Evolutionary conservation across 2,797 vertebrate species (phyloP).

Genomic region (Coracias cyanogaster): DNA sequence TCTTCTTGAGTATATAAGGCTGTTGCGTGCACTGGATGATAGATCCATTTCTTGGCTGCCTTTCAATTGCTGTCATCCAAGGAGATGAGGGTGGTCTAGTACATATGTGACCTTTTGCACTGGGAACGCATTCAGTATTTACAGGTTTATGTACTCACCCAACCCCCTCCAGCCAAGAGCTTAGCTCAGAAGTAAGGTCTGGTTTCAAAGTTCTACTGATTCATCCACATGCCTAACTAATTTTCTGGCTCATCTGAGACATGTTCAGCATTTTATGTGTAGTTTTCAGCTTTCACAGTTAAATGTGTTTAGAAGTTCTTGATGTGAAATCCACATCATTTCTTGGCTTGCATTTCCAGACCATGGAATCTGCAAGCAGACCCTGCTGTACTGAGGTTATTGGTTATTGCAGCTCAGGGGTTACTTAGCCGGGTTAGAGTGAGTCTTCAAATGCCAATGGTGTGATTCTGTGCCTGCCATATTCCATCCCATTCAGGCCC

Average conservation of each 20-base stretch:
- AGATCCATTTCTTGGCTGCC: background rate
- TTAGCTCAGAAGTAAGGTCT: conserved; percentile 20
- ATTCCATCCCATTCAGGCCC: background rate
- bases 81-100: conserved; percentile 11
- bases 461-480: background rate
- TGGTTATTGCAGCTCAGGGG: background rate
- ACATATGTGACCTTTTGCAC: background rate
- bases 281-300: background rate
- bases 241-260: conserved; percentile 1
- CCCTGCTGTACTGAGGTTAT: background rate
- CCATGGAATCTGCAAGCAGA: background rate
- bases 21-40: background rate
- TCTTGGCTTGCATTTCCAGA: background rate
- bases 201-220: conserved; percentile 37
- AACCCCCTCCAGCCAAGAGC: background rate
- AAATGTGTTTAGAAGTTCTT: background rate
- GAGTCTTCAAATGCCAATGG: background rate
- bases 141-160: background rate
- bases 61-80: background rate
- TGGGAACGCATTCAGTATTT: background rate
- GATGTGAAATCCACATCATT: background rate
- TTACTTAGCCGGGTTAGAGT: background rate
- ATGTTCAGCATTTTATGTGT: background rate
- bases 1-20: background rate
- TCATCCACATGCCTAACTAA: conserved; percentile 3